Conservation (phyloP, 2,797 vertebrate genomes). For the Leptatherina wallacei region DNA sequence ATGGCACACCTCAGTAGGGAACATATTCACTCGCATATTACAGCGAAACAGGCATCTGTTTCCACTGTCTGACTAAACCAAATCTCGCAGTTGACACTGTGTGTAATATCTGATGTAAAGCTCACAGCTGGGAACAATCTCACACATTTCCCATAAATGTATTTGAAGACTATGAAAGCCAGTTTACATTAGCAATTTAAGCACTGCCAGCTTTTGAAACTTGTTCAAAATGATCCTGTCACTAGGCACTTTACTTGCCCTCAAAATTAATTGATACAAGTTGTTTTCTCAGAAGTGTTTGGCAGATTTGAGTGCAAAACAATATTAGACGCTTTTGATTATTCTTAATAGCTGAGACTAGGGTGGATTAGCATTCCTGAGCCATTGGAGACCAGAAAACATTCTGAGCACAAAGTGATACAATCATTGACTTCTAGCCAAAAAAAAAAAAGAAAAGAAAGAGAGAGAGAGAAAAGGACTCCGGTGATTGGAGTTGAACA, state of each 20-base stretch:
- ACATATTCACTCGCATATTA: not conserved
- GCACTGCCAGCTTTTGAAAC: conserved; percentile 11
- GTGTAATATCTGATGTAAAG: not conserved
- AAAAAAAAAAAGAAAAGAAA: conserved; percentile 10
- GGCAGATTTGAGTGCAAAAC: conserved; percentile 34
- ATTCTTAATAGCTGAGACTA: conserved; percentile 39
- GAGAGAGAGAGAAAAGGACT: conserved; percentile 24
- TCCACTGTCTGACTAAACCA: not conserved
- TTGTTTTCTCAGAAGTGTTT: conserved; percentile 28
- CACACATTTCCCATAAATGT: not conserved
- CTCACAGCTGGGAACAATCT: not conserved
- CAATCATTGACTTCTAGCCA: conserved; percentile 48
- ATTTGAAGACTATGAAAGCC: conserved; percentile 9
- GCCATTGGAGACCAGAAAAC: conserved; percentile 7
- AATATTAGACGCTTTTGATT: conserved; percentile 38
- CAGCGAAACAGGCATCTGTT: not conserved
- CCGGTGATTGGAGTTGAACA: conserved; percentile 63
- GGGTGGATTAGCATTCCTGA: conserved; percentile 38
- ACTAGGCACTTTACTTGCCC: conserved; percentile 9
- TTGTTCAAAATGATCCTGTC: conserved; percentile 22
- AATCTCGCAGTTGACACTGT: not conserved
- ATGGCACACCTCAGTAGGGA: not conserved
- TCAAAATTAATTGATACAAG: conserved; percentile 43
- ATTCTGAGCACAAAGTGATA: conserved; percentile 41
- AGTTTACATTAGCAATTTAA: conserved; percentile 10